Conservation (phyloP, 2,113 vertebrate genomes). For the Galeopterus variegatus region DNA sequence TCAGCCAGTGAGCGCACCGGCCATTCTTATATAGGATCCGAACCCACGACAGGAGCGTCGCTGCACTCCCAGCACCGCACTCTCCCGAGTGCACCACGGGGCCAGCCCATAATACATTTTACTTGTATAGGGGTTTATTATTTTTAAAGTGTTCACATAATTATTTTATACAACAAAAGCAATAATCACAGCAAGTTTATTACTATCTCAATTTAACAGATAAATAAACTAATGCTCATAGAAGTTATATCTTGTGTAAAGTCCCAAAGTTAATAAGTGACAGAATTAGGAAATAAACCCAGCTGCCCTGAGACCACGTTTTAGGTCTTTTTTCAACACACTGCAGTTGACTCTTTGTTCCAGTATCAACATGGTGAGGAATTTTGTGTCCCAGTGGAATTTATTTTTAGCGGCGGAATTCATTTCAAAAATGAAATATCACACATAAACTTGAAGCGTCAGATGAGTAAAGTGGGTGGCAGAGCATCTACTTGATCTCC, state of each 20-base stretch:
- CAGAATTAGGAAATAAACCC: neutral
- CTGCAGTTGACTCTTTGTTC: neutral
- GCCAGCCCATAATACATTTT: neutral
- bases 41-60: too few species aligned
- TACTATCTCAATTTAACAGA: slow-evolving; percentile 19
- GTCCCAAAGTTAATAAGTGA: neutral
- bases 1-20: too few species aligned
- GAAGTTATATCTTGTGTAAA: neutral
- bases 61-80: too few species aligned
- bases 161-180: slow-evolving; percentile 41
- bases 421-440: neutral
- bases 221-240: neutral
- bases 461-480: neutral
- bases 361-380: neutral
- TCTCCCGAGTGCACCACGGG: too few species aligned
- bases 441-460: neutral
- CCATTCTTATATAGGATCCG: too few species aligned
- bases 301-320: neutral
- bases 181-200: neutral
- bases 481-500: neutral
- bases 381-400: neutral
- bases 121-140: neutral
- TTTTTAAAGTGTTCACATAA: neutral
- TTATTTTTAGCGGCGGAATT: neutral
- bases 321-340: neutral